Evolutionary conservation across 2,113 vertebrate species (phyloP), one percentile per base, ranked within the genome.

Genomic region (Hippocampus comes): DNA sequence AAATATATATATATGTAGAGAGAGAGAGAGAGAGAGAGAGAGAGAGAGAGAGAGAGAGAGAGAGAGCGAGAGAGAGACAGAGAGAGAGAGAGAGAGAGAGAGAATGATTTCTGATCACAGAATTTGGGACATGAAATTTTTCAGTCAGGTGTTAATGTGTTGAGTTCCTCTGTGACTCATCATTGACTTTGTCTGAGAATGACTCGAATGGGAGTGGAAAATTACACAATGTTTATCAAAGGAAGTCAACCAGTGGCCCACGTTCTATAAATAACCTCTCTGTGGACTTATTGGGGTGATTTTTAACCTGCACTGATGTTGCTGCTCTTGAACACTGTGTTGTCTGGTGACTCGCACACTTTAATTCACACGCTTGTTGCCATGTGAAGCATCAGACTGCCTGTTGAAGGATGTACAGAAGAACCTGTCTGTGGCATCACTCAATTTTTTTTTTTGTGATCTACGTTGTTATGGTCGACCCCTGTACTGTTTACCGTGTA

Each of bases 401-500:
- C 72, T 68, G 73, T 73, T 56, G 4, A 68, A 68, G 55, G 70
- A 76, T 67, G 74, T 72, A 64, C 72, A 73, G 51, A 78, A 73
- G 42, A 70, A 80, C 66, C 59, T 42, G 59, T 1, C 30, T 15
- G 65, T 17, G 11, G 59, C 73, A 70, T 80, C 72, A 66, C 12
- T 72, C 5, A 59, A 46, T 49, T 68, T 78, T 71, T 86, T 78
- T 84, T 81, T 82, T 81, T 84, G 76, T 84, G 80, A 82, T 73
- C 72, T 71, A 72, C 67, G 72, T 78, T 70, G 59, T 86, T 75
- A 71, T 51, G 63, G 76, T 71, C 53, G 81, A 77, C 79, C 83
- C 55, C 80, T 80, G 84, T 89, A 68, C 78, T 76, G 60, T 78
- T 85, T 77, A 82, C 75, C 74, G 59, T 80, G 76, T 71, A 77